Percentiles rank a stretch among this genome's conserved stretches.
phyloP scores from a whole-genome alignment of 2,888 invertebrate genomes.

The Zygaena filipendulae region DNA sequence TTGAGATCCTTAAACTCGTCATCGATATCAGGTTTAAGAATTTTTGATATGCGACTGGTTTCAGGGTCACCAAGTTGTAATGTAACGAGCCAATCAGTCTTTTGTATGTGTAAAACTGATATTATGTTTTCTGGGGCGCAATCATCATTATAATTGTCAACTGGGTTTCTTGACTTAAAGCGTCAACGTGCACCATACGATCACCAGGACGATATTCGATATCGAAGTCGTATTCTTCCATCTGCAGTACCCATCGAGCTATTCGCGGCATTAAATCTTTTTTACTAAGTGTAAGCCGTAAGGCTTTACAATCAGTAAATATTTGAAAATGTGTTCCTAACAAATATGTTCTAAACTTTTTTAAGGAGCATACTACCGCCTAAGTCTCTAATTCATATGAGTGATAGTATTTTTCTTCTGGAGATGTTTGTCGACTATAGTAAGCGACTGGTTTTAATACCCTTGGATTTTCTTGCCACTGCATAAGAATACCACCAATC shows the following conservation, averaged over 20 bases:
- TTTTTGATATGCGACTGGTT: slow-evolving; percentile 9
- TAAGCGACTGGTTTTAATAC: slow-evolving; percentile 18
- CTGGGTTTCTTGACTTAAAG: slow-evolving; percentile 15
- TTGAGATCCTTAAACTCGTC: slow-evolving; percentile 12
- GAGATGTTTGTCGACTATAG: slow-evolving; percentile 18
- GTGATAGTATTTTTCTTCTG: slow-evolving; percentile 15
- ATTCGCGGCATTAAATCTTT: slow-evolving; percentile 22
- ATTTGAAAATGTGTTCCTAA: slow-evolving; percentile 18
- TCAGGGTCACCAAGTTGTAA: slow-evolving; percentile 16
- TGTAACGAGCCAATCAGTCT: slow-evolving; percentile 16
- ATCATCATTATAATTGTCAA: background rate
- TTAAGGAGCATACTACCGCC: slow-evolving; percentile 20
- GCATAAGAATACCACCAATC: slow-evolving; percentile 24
- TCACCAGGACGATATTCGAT: slow-evolving; percentile 24
- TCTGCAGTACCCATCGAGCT: slow-evolving; percentile 25
- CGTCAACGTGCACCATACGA: slow-evolving; percentile 25
- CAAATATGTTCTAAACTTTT: slow-evolving; percentile 21
- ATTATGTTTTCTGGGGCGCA: slow-evolving; percentile 1
- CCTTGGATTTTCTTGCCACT: slow-evolving; percentile 14
- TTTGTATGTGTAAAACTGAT: slow-evolving; percentile 5
- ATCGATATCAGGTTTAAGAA: slow-evolving; percentile 9
- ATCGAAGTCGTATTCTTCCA: slow-evolving; percentile 22
- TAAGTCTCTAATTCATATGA: slow-evolving; percentile 20
- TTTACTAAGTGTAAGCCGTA: slow-evolving; percentile 21
- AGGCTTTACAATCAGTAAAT: slow-evolving; percentile 23